Conservation (phyloP, 2,888 invertebrate species). For the Lagria hirta region DNA sequence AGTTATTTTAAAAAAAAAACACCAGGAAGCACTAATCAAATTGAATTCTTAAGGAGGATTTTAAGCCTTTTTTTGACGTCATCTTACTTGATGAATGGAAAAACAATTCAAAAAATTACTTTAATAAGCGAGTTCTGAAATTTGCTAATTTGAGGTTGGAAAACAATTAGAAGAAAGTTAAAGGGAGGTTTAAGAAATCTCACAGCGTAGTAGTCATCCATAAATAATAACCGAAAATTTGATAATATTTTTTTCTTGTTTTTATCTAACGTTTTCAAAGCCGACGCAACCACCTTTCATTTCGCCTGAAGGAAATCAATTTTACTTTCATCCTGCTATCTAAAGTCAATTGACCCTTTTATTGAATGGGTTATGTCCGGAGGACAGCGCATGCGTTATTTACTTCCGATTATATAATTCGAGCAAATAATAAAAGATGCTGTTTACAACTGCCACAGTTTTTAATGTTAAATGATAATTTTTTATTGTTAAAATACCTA, state of each 20-base stretch:
- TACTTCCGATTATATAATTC: conserved; percentile 31
- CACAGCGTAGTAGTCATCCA: conserved; percentile 24
- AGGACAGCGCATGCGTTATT: conserved; percentile 33
- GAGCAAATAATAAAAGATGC: conserved; percentile 23
- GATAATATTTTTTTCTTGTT: conserved; percentile 37
- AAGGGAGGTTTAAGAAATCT: conserved; percentile 7
- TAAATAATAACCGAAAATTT: conserved; percentile 37
- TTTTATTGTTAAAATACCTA: no score
- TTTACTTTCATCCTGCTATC: conserved; percentile 44
- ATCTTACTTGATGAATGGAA: conserved; percentile 26
- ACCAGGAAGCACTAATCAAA: conserved; percentile 15
- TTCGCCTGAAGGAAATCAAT: conserved; percentile 44
- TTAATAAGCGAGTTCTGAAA: conserved; percentile 25
- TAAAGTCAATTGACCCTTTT: conserved; percentile 47
- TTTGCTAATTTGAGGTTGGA: conserved; percentile 28
- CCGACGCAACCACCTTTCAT: conserved; percentile 39
- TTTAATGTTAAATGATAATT: no score
- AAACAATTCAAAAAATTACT: conserved; percentile 31
- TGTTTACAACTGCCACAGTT: conserved; percentile 25
- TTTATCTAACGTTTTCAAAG: conserved; percentile 27
- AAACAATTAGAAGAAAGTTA: conserved; percentile 28
- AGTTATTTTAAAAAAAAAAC: conserved; percentile 17
- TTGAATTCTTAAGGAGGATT: conserved; percentile 9
- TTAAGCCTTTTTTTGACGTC: conserved; percentile 23
- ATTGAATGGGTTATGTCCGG: conserved; percentile 43